A percentile compares a stretch with the other conserved stretches of the same genome.
phyloP scores from a whole-genome alignment of 2,113 vertebrate species.

The Butorides virescens region DNA sequence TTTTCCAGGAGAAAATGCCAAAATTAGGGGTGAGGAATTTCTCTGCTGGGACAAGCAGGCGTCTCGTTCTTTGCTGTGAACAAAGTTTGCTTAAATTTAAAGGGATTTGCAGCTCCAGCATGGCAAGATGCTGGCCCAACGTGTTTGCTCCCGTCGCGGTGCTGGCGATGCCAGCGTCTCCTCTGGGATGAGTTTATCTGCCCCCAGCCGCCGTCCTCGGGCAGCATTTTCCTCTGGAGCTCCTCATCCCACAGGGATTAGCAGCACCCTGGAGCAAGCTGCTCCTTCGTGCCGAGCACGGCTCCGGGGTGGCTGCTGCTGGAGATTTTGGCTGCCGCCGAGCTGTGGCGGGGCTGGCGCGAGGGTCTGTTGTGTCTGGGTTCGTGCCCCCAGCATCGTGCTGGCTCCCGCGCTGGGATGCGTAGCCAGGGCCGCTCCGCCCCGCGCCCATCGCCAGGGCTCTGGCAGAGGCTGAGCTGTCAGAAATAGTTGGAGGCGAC shows the following conservation, averaged over 20 bases:
- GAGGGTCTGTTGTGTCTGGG: slow-evolving; percentile 36
- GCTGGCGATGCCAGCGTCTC: neutral
- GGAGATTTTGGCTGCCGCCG: neutral
- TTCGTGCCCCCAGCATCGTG: neutral
- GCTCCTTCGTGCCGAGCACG: neutral
- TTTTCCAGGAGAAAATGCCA: neutral
- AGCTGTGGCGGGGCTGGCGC: neutral
- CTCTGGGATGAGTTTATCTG: neutral
- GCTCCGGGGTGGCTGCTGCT: neutral
- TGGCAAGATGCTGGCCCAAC: rapidly evolving
- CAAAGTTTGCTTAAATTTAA: neutral
- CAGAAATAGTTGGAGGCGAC: neutral
- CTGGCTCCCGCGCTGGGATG: neutral
- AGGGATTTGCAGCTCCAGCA: neutral
- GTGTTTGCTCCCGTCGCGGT: rapidly evolving
- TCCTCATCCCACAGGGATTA: neutral
- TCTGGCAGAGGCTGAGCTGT: neutral
- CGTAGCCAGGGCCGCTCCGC: neutral
- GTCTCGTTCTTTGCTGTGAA: neutral
- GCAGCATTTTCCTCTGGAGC: neutral
- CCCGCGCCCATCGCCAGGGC: neutral
- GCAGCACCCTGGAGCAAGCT: neutral
- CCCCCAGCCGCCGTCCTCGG: rapidly evolving
- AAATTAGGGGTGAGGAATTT: neutral
- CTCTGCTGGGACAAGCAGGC: neutral